phyloP scores from a whole-genome alignment of 1,140 invertebrate genomes.

The Schlechtendalia chinensis region DNA sequence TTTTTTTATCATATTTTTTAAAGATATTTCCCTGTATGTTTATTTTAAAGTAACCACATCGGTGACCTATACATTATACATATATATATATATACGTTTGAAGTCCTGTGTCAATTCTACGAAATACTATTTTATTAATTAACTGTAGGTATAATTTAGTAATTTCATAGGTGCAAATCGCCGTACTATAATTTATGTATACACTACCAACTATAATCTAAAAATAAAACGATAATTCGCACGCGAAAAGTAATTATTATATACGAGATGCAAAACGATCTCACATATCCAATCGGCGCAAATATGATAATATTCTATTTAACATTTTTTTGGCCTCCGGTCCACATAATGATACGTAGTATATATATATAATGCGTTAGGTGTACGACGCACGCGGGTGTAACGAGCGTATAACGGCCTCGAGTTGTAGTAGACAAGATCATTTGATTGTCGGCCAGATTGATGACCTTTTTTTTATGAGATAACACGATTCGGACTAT shows the following conservation, averaged over 20 bases:
- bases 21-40: no score
- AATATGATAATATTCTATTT: conserved; percentile 16
- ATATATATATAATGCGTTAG: neutral
- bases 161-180: no score
- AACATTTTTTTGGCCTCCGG: conserved; percentile 2
- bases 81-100: no score
- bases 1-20: no score
- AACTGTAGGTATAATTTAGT: no score
- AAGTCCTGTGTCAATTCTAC: no score
- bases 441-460: conserved; percentile 45
- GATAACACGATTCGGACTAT: conserved; percentile 13
- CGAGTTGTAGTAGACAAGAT: conserved; percentile 9
- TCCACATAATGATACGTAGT: neutral
- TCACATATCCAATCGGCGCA: neutral
- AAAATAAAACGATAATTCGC: neutral
- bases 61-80: no score
- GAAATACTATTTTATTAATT: no score
- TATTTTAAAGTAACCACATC: no score
- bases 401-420: neutral
- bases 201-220: neutral
- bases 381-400: neutral
- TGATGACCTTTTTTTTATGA: conserved; percentile 29
- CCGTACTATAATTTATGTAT: no score
- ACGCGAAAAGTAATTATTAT: neutral
- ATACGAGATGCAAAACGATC: neutral